Percentiles rank a stretch among this genome's conserved stretches.
Evolutionary conservation across 2,113 vertebrate species (phyloP).

Genomic region (Oxyruncus cristatus): DNA sequence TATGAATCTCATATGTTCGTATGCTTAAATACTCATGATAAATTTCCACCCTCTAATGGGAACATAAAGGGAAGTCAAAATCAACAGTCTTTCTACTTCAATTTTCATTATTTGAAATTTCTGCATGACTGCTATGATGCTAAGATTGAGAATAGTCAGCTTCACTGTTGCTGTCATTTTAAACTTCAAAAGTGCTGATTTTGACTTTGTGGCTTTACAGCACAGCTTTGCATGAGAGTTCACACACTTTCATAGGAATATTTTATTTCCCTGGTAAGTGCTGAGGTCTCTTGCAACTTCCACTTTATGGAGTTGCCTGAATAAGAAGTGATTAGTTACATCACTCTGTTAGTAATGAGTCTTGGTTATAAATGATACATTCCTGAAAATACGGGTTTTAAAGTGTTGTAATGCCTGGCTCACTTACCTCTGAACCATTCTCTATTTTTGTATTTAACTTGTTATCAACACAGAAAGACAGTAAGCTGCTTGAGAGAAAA

Average conservation of each 20-base stretch:
- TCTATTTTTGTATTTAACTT: background rate
- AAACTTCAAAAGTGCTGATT: background rate
- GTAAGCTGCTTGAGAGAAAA: background rate
- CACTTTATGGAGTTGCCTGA: background rate
- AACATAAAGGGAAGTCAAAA: background rate
- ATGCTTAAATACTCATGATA: background rate
- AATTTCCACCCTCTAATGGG: background rate
- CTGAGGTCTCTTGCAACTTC: background rate
- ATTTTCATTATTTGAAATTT: background rate
- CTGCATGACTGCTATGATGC: background rate
- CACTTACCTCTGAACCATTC: background rate
- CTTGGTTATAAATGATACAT: background rate
- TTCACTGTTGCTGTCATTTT: background rate
- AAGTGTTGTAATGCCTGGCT: background rate
- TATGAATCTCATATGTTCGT: rapidly evolving
- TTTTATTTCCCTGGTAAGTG: background rate
- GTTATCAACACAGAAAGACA: background rate
- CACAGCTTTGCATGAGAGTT: background rate
- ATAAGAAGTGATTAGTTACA: background rate
- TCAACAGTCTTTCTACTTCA: background rate
- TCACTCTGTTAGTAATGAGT: background rate
- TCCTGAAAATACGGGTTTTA: background rate
- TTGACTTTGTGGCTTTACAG: background rate
- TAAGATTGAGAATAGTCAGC: background rate
- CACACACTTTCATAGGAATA: background rate